These are phyloP conservation scores for Marisa cornuarietis DNA, from an alignment of 1,140 invertebrate genomes.

Conservation along the genomic window DNA sequence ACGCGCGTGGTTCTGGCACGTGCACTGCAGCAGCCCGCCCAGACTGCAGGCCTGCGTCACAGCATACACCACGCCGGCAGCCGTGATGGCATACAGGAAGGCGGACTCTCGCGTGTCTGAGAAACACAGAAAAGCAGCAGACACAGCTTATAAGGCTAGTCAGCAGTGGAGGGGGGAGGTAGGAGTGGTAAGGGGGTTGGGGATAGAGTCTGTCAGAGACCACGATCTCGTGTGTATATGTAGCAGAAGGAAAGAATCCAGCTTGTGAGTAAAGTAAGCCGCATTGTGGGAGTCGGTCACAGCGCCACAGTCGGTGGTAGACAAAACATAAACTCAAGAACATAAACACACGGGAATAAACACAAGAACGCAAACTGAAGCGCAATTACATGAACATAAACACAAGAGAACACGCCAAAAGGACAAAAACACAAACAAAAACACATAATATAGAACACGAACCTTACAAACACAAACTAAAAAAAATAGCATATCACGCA, in stretches of 20 bases:
- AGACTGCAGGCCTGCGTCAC: constrained; percentile 82
- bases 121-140: constrained; percentile 40
- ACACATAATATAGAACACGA: too few relatives aligned
- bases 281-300: too few relatives aligned
- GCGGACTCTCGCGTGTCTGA: constrained; percentile 89
- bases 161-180: neutral
- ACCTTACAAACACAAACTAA: neutral
- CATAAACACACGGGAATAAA: too few relatives aligned
- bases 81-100: constrained; percentile 87
- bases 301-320: too few relatives aligned
- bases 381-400: too few relatives aligned
- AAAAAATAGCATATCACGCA: neutral
- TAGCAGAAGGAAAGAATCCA: neutral
- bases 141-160: too few relatives aligned
- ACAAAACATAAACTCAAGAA: too few relatives aligned
- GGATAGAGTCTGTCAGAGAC: neutral
- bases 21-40: constrained; percentile 59
- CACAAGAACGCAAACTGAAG: too few relatives aligned
- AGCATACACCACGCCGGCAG: constrained; percentile 87
- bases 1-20: constrained; percentile 57
- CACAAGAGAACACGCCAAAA: too few relatives aligned
- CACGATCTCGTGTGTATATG: neutral
- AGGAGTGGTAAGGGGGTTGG: neutral
- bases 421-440: too few relatives aligned
- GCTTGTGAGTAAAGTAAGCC: neutral